A percentile compares a stretch with the other conserved stretches of the same genome.
Evolutionary conservation across 2,797 vertebrate species (phyloP).

Genomic region (Onychomys arenicola): DNA sequence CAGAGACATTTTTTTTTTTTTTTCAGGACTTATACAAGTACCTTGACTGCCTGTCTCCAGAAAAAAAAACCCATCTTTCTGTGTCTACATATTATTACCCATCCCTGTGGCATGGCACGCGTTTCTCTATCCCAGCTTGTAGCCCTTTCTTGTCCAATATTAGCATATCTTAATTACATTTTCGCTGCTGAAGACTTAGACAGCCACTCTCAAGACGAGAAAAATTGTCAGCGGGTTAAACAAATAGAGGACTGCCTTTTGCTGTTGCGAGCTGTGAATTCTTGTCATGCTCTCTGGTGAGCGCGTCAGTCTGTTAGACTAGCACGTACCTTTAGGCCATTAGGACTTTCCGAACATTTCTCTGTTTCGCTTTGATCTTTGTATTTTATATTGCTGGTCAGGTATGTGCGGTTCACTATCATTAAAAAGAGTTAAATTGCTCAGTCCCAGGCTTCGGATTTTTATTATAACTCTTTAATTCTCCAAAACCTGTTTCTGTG

Average conservation of each 20-base stretch:
- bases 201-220: slow-evolving; percentile 58
- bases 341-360: slow-evolving; percentile 62
- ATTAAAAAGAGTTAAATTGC: slow-evolving; percentile 75
- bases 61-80: neutral
- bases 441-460: slow-evolving; percentile 60
- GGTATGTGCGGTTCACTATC: slow-evolving; percentile 68
- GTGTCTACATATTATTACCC: neutral
- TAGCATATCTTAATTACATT: slow-evolving; percentile 80
- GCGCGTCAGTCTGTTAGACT: slow-evolving; percentile 67
- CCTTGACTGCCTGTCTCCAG: neutral
- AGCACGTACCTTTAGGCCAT: slow-evolving; percentile 63
- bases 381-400: slow-evolving; percentile 79
- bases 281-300: slow-evolving; percentile 64
- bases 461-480: slow-evolving; percentile 68
- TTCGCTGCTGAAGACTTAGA: slow-evolving; percentile 49
- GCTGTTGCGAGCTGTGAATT: slow-evolving; percentile 64
- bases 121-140: neutral
- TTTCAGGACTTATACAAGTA: neutral
- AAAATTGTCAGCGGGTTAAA: slow-evolving; percentile 73
- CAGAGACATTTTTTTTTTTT: slow-evolving; percentile 6
- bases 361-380: slow-evolving; percentile 76
- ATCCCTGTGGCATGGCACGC: neutral
- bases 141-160: slow-evolving; percentile 51
- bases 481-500: slow-evolving; percentile 62
- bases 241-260: slow-evolving; percentile 65